Evolutionary conservation across 2,888 invertebrate species (phyloP).

Genomic region (Priocnemis perturbator): DNA sequence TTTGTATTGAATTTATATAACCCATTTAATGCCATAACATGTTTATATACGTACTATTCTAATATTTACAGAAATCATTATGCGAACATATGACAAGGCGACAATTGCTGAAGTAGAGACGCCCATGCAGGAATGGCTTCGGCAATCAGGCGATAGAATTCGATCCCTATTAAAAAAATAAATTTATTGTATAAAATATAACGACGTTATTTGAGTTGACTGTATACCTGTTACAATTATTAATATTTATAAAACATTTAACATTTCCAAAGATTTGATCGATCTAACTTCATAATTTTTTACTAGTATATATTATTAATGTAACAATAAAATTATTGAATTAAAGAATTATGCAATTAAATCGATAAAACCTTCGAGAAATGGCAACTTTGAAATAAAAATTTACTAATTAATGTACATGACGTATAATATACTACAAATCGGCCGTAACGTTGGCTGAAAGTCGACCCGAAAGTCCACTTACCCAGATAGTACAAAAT

Average conservation of each 20-base stretch:
- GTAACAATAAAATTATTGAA: background rate
- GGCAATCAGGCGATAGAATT: background rate
- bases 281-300: background rate
- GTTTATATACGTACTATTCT: no score
- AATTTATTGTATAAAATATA: background rate
- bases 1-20: background rate
- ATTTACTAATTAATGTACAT: background rate
- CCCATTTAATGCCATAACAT: no score
- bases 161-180: background rate
- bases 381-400: background rate
- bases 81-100: no score
- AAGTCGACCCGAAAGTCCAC: background rate
- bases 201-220: background rate
- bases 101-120: background rate
- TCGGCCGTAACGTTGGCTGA: background rate
- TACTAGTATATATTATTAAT: background rate
- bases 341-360: background rate
- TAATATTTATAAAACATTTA: background rate
- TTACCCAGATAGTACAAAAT: no score
- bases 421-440: background rate
- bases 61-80: no score
- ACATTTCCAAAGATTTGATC: background rate
- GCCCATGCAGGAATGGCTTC: background rate
- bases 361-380: background rate
- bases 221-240: background rate